A percentile compares a stretch with the other conserved stretches of the same genome.
phyloP scores from a whole-genome alignment of 2,797 vertebrate species.

The Diplodus puntazzo region DNA sequence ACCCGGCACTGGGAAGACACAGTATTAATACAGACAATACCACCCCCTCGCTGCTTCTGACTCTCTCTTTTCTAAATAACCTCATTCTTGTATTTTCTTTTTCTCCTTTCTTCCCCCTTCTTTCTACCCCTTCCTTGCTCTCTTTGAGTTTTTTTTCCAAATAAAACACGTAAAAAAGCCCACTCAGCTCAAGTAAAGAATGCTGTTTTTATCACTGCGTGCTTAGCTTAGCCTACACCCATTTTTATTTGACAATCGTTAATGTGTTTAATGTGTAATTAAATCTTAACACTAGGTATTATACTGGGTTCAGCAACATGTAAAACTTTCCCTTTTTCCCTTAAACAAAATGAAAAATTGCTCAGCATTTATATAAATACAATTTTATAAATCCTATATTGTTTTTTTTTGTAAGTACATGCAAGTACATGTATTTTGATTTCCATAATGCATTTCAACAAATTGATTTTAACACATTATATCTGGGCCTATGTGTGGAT shows the following conservation, averaged over 20 bases:
- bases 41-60: conserved; percentile 70
- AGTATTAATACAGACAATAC: conserved; percentile 82
- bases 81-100: conserved; percentile 65
- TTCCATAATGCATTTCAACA: background rate
- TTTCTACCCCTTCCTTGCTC: conserved; percentile 22
- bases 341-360: conserved; percentile 26
- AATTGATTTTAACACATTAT: background rate
- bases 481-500: background rate
- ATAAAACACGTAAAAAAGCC: conserved; percentile 57
- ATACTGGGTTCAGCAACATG: conserved; percentile 36
- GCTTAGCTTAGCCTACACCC: conserved; percentile 54
- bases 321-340: conserved; percentile 12
- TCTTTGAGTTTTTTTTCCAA: conserved; percentile 53
- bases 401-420: no score
- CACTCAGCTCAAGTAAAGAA: conserved; percentile 61
- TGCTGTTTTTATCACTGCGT: conserved; percentile 53
- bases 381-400: background rate
- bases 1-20: conserved; percentile 81
- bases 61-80: conserved; percentile 69
- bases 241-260: conserved; percentile 71
- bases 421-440: background rate
- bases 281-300: conserved; percentile 66
- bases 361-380: background rate
- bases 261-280: conserved; percentile 72
- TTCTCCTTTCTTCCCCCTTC: conserved; percentile 38